A percentile compares a stretch with the other conserved stretches of the same genome.
phyloP scores from a whole-genome alignment of 2,888 invertebrate species.

The Palloptera scutellata region DNA sequence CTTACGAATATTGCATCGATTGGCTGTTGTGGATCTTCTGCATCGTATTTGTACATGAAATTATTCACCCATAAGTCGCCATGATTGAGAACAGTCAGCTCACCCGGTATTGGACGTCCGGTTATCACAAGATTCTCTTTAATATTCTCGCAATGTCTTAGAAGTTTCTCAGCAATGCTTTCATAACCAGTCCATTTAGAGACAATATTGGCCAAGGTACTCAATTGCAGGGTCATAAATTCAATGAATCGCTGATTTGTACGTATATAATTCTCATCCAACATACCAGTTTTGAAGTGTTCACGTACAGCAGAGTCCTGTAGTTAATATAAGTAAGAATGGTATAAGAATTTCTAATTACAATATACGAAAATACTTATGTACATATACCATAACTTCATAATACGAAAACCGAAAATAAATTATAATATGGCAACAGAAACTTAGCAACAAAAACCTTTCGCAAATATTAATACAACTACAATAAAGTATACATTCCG shows the following conservation, averaged over 20 bases:
- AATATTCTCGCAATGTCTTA: constrained; percentile 54
- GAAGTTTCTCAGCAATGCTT: constrained; percentile 62
- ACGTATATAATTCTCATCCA: constrained; percentile 57
- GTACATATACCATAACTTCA: too few species aligned
- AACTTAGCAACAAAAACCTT: too few species aligned
- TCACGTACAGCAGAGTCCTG: constrained; percentile 54
- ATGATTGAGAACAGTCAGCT: constrained; percentile 66
- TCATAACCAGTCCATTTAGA: constrained; percentile 64
- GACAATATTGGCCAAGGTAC: constrained; percentile 60
- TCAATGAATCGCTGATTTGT: constrained; percentile 56
- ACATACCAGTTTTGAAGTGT: constrained; percentile 56
- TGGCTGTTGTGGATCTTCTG: constrained; percentile 53
- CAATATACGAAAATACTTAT: too few species aligned
- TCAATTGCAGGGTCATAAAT: constrained; percentile 53
- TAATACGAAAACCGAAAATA: too few species aligned
- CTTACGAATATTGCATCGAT: constrained; percentile 65
- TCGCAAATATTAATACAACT: too few species aligned
- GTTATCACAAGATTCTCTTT: constrained; percentile 56
- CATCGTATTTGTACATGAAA: constrained; percentile 66
- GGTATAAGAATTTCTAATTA: too few species aligned
- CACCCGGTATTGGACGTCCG: constrained; percentile 50
- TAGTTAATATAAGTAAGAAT: constrained; percentile 2
- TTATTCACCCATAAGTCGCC: constrained; percentile 69
- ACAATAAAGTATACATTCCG: too few species aligned
- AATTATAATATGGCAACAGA: too few species aligned